Conservation (phyloP, 2,888 invertebrate species). For the Griposia aprilina region DNA sequence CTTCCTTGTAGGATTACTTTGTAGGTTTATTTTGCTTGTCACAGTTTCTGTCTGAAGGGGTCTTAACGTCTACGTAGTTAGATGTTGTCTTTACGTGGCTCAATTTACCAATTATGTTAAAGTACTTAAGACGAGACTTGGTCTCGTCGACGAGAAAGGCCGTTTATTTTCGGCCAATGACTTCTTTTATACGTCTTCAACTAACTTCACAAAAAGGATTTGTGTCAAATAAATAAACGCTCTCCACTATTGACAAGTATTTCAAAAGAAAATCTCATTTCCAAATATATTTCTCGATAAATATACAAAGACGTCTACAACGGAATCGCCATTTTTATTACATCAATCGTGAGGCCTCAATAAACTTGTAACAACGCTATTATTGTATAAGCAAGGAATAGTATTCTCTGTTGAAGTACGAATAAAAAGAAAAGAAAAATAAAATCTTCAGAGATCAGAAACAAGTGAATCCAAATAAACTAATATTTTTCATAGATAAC, state of each 20-base stretch:
- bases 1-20: no score
- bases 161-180: conserved; percentile 11
- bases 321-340: conserved; percentile 50
- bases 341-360: conserved; percentile 38
- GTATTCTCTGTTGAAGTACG: conserved; percentile 33
- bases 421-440: conserved; percentile 30
- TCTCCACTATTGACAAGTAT: conserved; percentile 43
- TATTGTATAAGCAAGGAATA: conserved; percentile 47
- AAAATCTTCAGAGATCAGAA: conserved; percentile 1
- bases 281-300: conserved; percentile 55
- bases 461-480: conserved; percentile 11
- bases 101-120: neutral
- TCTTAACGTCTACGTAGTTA: neutral
- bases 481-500: neutral
- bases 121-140: neutral
- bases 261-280: conserved; percentile 45
- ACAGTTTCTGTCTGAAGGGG: neutral
- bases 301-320: conserved; percentile 44
- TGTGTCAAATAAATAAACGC: conserved; percentile 50
- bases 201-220: conserved; percentile 36
- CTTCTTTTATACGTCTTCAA: conserved; percentile 24
- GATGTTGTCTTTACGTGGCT: neutral
- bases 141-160: conserved; percentile 8
- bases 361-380: conserved; percentile 55
- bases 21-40: neutral